Percentiles rank a stretch among this genome's conserved stretches.
These are phyloP conservation scores for Hypothenemus hampei DNA, from an alignment of 1,140 invertebrate genomes.

Conservation along the genomic window DNA sequence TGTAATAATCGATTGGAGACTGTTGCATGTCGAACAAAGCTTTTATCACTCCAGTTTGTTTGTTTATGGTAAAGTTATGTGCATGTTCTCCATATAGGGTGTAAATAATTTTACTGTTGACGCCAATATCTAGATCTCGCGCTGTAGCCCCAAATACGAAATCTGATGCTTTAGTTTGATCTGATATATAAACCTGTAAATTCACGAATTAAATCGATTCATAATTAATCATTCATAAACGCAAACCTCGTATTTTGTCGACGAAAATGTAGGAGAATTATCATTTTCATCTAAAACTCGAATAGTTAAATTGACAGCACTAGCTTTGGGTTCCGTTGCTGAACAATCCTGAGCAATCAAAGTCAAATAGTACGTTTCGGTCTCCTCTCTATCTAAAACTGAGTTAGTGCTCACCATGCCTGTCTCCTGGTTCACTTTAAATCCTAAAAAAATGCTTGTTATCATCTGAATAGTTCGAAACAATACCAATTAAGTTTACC, in stretches of 20 bases:
- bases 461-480: not conserved
- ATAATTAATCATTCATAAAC: not conserved
- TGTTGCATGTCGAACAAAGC: constrained; percentile 54
- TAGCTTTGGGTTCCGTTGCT: constrained; percentile 69
- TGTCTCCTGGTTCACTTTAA: constrained; percentile 66
- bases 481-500: constrained; percentile 36
- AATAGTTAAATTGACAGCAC: constrained; percentile 77
- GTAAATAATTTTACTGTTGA: constrained; percentile 76
- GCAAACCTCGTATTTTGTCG: constrained; percentile 56
- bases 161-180: constrained; percentile 65
- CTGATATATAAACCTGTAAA: constrained; percentile 65
- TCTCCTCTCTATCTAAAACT: constrained; percentile 74
- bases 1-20: constrained; percentile 55
- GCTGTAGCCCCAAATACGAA: constrained; percentile 88
- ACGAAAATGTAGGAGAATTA: constrained; percentile 74
- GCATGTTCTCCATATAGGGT: constrained; percentile 71
- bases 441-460: constrained; percentile 41
- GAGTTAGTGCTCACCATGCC: constrained; percentile 70
- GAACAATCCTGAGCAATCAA: constrained; percentile 84
- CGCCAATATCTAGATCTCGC: constrained; percentile 69
- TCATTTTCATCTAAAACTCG: constrained; percentile 80
- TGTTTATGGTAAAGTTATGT: constrained; percentile 70
- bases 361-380: constrained; percentile 69
- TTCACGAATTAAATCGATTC: not conserved
- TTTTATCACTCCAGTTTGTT: constrained; percentile 77